Evolutionary conservation across 2,888 invertebrate species (phyloP).

Genomic region (Sicus ferrugineus): DNA sequence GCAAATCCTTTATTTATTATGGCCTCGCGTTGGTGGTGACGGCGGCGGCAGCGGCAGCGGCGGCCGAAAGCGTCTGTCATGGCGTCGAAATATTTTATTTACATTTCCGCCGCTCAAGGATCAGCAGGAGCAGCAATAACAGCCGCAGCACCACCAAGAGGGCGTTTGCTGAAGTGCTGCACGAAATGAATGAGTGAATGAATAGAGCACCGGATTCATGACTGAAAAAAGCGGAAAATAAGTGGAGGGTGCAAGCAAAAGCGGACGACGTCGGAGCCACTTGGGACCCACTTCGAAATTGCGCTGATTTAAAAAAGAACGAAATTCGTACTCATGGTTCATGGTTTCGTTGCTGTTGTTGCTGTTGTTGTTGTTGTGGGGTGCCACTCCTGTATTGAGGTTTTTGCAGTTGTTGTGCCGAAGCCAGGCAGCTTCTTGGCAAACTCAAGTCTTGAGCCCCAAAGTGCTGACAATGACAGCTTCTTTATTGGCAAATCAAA

Average conservation of each 20-base stretch:
- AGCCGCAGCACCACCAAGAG: neutral
- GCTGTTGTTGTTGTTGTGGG: constrained; percentile 14
- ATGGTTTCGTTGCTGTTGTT: neutral
- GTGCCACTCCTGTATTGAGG: constrained; percentile 16
- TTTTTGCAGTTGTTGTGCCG: constrained; percentile 28
- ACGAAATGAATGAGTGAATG: neutral
- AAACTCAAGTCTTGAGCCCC: constrained; percentile 37
- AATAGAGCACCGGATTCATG: constrained; percentile 5
- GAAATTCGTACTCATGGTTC: constrained; percentile 23
- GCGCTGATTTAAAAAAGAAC: constrained; percentile 28
- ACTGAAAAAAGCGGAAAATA: constrained; percentile 4
- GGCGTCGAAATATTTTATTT: constrained; percentile 43
- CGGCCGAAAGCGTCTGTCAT: constrained; percentile 36
- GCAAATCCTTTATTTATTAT: constrained; percentile 27
- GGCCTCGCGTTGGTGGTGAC: constrained; percentile 19
- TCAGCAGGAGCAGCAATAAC: constrained; percentile 2
- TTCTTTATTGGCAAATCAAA: constrained; percentile 59
- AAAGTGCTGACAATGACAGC: constrained; percentile 61
- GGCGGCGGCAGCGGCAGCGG: too few relatives aligned
- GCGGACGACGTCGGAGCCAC: constrained; percentile 32
- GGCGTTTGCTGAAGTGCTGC: constrained; percentile 13
- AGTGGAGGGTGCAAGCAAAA: constrained; percentile 21
- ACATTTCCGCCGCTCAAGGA: constrained; percentile 38
- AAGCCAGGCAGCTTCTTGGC: constrained; percentile 18
- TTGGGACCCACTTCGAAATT: constrained; percentile 38